Evolutionary conservation across 2,888 invertebrate species (phyloP).

Genomic region (Agrenia bidenticulata): DNA sequence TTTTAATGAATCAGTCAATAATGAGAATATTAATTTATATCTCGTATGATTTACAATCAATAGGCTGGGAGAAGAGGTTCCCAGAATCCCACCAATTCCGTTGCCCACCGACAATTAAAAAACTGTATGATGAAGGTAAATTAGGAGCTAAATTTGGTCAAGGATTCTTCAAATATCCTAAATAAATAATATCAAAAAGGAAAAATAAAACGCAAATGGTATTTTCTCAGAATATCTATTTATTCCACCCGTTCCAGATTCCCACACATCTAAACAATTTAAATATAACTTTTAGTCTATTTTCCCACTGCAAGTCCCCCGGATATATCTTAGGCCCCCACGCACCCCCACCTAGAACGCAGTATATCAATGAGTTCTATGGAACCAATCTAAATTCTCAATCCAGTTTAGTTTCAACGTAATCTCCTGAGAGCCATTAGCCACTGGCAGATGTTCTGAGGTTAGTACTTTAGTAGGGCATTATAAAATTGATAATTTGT

Average conservation of each 20-base stretch:
- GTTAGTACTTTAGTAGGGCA: neutral
- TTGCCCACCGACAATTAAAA: conserved; percentile 54
- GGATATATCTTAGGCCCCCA: too few relatives aligned
- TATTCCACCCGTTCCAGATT: too few relatives aligned
- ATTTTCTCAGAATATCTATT: too few relatives aligned
- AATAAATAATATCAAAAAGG: too few relatives aligned
- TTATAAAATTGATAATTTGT: too few relatives aligned
- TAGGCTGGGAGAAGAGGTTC: conserved; percentile 36
- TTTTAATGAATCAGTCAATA: neutral
- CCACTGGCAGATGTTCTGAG: conserved; percentile 26
- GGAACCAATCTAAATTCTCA: neutral
- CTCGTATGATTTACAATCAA: too few relatives aligned
- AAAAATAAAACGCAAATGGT: too few relatives aligned
- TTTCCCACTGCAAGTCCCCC: too few relatives aligned
- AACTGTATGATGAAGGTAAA: conserved; percentile 61
- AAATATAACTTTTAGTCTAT: too few relatives aligned
- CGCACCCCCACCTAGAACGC: too few relatives aligned
- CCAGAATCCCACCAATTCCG: neutral
- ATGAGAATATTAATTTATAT: neutral
- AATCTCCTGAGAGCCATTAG: neutral
- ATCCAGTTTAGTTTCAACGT: neutral
- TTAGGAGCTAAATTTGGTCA: conserved; percentile 61
- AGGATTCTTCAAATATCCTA: conserved; percentile 62
- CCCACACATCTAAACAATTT: too few relatives aligned
- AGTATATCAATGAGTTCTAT: too few relatives aligned